Evolutionary conservation across 2,113 vertebrate genomes (phyloP).

Genomic region (Cheirogaleus medius): DNA sequence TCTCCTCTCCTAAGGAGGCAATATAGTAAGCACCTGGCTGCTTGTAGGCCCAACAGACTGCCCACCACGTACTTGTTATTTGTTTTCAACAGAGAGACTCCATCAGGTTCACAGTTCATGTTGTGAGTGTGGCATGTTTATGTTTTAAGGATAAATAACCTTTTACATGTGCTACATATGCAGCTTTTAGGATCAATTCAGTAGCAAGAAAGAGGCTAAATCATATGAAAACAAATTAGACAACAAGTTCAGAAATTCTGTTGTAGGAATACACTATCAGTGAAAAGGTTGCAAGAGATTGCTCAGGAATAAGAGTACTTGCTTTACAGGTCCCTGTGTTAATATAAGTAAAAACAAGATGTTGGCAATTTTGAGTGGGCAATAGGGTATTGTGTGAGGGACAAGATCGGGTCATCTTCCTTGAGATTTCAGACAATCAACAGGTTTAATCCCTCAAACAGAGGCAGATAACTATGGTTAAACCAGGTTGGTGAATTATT

Average conservation of each 20-base stretch:
- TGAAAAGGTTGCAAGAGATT: not conserved
- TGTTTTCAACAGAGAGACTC: conserved; percentile 65
- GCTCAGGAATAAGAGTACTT: not conserved
- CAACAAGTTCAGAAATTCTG: not conserved
- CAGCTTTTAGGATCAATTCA: not conserved
- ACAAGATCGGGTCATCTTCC: not conserved
- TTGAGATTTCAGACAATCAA: not conserved
- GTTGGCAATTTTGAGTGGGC: not conserved
- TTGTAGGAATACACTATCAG: not conserved
- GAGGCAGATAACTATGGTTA: conserved; percentile 31
- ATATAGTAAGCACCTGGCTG: not conserved
- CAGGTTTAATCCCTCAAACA: conserved; percentile 49
- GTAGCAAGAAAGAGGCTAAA: not conserved
- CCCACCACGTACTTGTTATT: conserved; percentile 17
- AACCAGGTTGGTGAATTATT: conserved; percentile 55
- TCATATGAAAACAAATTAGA: not conserved
- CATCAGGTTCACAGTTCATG: conserved; percentile 58
- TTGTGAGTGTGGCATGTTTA: conserved; percentile 62
- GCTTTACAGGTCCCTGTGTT: not conserved
- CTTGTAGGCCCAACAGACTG: not conserved
- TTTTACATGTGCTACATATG: not conserved
- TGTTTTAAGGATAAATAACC: conserved; percentile 80
- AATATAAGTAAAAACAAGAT: conserved; percentile 17
- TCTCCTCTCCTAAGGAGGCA: not conserved
- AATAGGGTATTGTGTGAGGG: not conserved